Percentiles rank a stretch among this genome's conserved stretches.
These are phyloP conservation scores for Calcarius lapponicus DNA, from an alignment of 2,797 vertebrate genomes.

Conservation along the genomic window DNA sequence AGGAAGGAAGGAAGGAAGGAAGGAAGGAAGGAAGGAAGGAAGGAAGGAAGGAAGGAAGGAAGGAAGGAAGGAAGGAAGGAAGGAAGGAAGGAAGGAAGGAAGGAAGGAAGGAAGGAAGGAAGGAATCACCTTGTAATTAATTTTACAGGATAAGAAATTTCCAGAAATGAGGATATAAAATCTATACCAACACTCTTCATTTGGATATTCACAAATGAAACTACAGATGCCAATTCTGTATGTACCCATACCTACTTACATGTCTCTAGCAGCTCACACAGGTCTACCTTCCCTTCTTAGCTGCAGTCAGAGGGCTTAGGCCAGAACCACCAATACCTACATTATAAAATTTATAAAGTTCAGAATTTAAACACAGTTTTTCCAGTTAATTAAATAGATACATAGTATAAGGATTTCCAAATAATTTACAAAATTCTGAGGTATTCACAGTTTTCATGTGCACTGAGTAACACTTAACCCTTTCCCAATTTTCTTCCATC, in stretches of 20 bases:
- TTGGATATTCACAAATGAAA: neutral
- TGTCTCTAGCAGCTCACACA: neutral
- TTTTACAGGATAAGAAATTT: neutral
- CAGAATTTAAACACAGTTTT: neutral
- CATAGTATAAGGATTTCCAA: neutral
- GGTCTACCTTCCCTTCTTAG: neutral
- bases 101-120: no score
- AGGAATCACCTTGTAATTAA: neutral
- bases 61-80: no score
- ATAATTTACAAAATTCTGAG: neutral
- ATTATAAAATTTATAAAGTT: neutral
- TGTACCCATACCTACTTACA: no score
- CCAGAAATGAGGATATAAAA: neutral
- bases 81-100: no score
- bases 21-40: no score
- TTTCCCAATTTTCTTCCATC: neutral
- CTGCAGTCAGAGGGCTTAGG: neutral
- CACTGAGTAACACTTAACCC: neutral
- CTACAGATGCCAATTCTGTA: neutral
- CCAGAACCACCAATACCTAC: neutral
- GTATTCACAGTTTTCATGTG: neutral
- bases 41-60: no score
- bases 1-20: no score
- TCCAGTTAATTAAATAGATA: neutral
- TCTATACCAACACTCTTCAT: neutral